Evolutionary conservation across 1,140 invertebrate species (phyloP), one percentile per base, ranked within the genome.

Genomic region (Homalodisca vitripennis): DNA sequence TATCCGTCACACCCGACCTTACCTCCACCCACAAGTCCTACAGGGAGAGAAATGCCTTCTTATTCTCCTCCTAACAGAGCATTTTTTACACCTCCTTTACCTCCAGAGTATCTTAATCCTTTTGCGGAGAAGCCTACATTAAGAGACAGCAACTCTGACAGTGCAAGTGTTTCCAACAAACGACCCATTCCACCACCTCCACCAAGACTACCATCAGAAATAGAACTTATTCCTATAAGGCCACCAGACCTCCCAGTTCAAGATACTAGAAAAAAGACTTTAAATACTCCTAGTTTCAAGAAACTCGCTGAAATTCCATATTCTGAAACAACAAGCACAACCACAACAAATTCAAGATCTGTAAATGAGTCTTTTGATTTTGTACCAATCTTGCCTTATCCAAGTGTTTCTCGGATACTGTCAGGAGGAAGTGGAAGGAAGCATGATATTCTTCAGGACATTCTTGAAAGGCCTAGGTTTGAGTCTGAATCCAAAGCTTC

Each of bases 41-140:
- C 66, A 24, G 70, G 66, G 31, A 71, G 80, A 57, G 90, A 91
- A 70, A 82, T 89, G 68, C 89, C 89, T 17, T 91, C 89, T n/a
- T 92, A 92, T 79, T 88, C 90, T 13, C 91, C 91, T 13, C 90
- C 91, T 1, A 88, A 87, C 22, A 79, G 91, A 68, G 84, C 88
- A 1, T 87, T 91, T 71, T 90, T 93, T 77, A 92, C 90, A 0
- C 91, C 92, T 0, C 90, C 90, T 0, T 74, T 92, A 64, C 90
- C 90, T 3, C 89, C 88, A 1, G 89, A 90, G 77, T 91, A 89
- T 75, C 82, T 86, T 20, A 90, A 92, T 79, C 91, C 91, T 0
- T 93, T 93, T 76, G 89, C 90, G 1, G 89, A 93, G 75, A 92
- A 92, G 77, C 91, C 91, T 31, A 93, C 91, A 3, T 78, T 93